Percentiles rank a stretch among this genome's conserved stretches.
phyloP scores from a whole-genome alignment of 2,888 invertebrate species.

The Osedax frankpressi region DNA sequence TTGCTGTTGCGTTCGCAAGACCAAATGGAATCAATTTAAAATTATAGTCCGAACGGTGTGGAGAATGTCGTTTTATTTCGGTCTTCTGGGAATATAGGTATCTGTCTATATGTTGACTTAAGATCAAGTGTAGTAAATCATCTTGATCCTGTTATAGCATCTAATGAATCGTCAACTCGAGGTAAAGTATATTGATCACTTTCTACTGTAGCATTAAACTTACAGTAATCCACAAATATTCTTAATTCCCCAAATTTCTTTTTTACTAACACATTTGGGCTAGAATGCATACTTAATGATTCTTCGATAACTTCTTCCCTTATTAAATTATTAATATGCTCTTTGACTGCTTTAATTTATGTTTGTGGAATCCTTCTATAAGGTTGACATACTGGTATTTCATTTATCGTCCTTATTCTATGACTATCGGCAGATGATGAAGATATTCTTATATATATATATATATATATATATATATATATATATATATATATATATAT shows the following conservation, averaged over 20 bases:
- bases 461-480: too few species aligned
- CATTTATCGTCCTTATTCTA: too few species aligned
- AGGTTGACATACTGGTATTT: too few species aligned
- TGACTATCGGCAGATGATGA: too few species aligned
- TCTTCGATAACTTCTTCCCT: constrained; percentile 2
- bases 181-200: constrained; percentile 22
- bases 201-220: constrained; percentile 11
- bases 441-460: too few species aligned
- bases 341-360: too few species aligned
- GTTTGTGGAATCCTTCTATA: too few species aligned
- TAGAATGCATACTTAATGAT: background rate
- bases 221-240: constrained; percentile 16
- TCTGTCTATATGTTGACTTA: constrained; percentile 25
- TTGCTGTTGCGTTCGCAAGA: background rate
- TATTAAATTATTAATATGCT: constrained; percentile 6
- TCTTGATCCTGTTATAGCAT: constrained; percentile 17
- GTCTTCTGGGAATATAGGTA: constrained; percentile 21
- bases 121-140: constrained; percentile 27
- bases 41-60: constrained; percentile 24
- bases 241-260: constrained; percentile 12
- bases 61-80: constrained; percentile 27
- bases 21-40: constrained; percentile 3
- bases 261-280: constrained; percentile 9
- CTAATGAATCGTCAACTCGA: constrained; percentile 24
- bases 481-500: too few species aligned